phyloP scores from a whole-genome alignment of 2,888 invertebrate species.

The Unio delphinus region DNA sequence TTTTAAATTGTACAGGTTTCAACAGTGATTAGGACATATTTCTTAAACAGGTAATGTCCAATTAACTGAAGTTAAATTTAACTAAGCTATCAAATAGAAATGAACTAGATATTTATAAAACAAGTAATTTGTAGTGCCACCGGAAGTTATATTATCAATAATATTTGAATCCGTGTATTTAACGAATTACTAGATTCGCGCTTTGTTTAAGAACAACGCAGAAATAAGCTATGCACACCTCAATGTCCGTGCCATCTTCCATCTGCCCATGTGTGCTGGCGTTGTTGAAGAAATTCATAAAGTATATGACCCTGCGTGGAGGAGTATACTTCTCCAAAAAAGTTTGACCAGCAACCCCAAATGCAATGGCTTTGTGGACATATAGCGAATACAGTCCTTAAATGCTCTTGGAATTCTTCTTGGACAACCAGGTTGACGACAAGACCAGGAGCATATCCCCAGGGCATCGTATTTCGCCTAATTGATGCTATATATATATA shows the following conservation, averaged over 20 bases:
- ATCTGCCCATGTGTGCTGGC: constrained; percentile 17
- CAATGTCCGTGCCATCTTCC: constrained; percentile 24
- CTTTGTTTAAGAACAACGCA: too few relatives aligned
- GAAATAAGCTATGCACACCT: neutral
- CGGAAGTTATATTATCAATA: too few relatives aligned
- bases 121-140: too few relatives aligned
- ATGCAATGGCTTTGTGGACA: constrained; percentile 33
- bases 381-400: constrained; percentile 14
- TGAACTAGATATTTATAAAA: too few relatives aligned
- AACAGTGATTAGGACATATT: too few relatives aligned
- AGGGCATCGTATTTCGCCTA: constrained; percentile 32
- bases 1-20: too few relatives aligned
- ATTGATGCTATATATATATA: too few relatives aligned
- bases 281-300: constrained; percentile 29
- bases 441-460: constrained; percentile 34
- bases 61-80: too few relatives aligned
- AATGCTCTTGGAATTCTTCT: constrained; percentile 8
- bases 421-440: constrained; percentile 30
- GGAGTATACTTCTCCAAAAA: constrained; percentile 29
- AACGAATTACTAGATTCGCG: too few relatives aligned
- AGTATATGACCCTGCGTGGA: constrained; percentile 37
- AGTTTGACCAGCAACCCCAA: constrained; percentile 23
- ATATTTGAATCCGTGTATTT: too few relatives aligned
- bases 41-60: too few relatives aligned
- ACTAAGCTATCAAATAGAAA: too few relatives aligned